Evolutionary conservation across 1,140 invertebrate species (phyloP), one percentile per base, ranked within the genome.

Genomic region (Campoletis sonorensis): DNA sequence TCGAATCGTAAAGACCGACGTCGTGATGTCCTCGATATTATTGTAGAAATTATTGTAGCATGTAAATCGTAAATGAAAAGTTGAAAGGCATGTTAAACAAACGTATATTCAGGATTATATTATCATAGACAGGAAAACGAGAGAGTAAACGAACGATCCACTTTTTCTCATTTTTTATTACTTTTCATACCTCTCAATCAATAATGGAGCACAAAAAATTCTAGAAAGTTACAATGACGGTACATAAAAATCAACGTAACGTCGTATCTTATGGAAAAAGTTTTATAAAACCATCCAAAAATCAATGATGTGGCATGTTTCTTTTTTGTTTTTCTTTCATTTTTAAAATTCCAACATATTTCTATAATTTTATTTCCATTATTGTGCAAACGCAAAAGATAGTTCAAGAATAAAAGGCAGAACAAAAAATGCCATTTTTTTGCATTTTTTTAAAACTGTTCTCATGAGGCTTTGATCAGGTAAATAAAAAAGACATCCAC

Each of bases 31-130:
- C 70, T 73, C 70, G 70, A 82, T 67, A 67, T 49, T 71, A 45
- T 45, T 45, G 81, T 82, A 82, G 81, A 73, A 64, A 82, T 71
- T 80, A 73, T 81, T 81, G 71, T 49, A 82, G 81, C 81, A 82
- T 82, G 81, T 82, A 78, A 78, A 45, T 37, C 77, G 76, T 82
- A 79, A 82, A 72, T 79, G 76, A 45, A 82, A 45, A 82, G 37
- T 49, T 77, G 27, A 82, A 77, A 82, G 81, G 80, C 81, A 82
- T 75, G 81, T 70, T 61, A 80, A 80, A 73, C 40, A 33, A 81
- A 49, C 16, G 23, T 67, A n/a, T 67, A 78, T 67, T 64, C n/a
- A 78, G 64, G 51, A 26, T 73, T 64, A 80, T 73, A 37, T 61
- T 80, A 27, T 10, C 23, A 27, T 51, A 75, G 37, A 75, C 58